Evolutionary conservation across 2,113 vertebrate species (phyloP), one percentile per base, ranked within the genome.

Genomic region (Falcunculus frontatus): DNA sequence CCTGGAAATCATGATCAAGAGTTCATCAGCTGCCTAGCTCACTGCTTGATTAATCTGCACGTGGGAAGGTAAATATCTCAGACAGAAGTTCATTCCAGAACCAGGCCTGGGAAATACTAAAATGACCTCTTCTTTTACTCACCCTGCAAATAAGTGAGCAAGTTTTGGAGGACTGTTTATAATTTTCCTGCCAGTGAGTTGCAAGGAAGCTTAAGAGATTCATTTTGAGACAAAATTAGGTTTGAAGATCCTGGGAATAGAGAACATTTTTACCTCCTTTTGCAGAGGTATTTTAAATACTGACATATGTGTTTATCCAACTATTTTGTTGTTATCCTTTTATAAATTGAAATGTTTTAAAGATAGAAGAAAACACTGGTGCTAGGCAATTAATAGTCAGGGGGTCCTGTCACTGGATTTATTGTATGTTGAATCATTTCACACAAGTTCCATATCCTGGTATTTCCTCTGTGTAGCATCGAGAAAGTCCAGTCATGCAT

Each of bases 1-100:
- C 99, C 99, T 2, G 99, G 99, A 25, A 99, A 99, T 96, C 99
- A 99, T 16, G 99, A 99, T 97, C 99, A 99, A 91, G 99, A 99
- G 90, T 99, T 99, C 97, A 99, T 99, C 96, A 98, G 99, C 95
- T 99, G 99, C 49, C 97, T 99, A 65, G 99, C 99, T 81, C 99
- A 99, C 97, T 99, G 99, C 96, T 98, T 99, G 95, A 99, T 99
- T 97, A 99, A 98, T 92, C 98, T 99, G 49, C 98, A 99, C 13
- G 96, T 98, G 10, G 99, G 99, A 94, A 99, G 99, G 99, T 99
- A 97, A 97, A 50, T 80, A 39, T 16, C 78, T 90, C 17, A 33
- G 50, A 26, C 26, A 68, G 35, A 57, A 39, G 19, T 47, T 56
- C 35, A 32, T 55, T 86, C 12, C 10, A 41, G 35, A 81, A 10